phyloP scores from a whole-genome alignment of 2,113 vertebrate genomes.

The Catharus bicknelli region DNA sequence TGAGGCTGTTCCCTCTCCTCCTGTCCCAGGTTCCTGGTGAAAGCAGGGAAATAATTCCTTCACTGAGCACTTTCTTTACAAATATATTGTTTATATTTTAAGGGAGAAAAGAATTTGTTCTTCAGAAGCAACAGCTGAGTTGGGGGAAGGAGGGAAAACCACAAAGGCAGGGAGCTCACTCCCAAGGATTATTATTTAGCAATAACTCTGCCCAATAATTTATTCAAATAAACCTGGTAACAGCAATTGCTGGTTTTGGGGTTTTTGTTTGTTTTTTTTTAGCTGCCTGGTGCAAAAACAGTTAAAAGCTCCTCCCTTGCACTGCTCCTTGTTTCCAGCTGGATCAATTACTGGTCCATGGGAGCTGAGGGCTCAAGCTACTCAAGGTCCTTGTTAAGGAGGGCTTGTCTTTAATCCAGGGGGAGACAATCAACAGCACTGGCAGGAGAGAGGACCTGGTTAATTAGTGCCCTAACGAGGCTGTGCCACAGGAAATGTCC shows the following conservation, averaged over 20 bases:
- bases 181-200: background rate
- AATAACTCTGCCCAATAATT: background rate
- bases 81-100: background rate
- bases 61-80: background rate
- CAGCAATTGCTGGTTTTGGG: background rate
- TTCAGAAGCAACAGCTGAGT: background rate
- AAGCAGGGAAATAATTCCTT: background rate
- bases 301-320: conserved; percentile 49
- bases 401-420: conserved; percentile 76
- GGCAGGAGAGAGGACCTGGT: conserved; percentile 3
- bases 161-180: background rate
- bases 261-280: no score
- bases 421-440: conserved; percentile 85
- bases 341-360: conserved; percentile 85
- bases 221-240: background rate
- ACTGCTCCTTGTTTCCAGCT: conserved; percentile 71
- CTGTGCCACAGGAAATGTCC: background rate
- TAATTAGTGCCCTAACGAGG: conserved; percentile 78
- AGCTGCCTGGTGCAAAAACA: background rate
- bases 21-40: background rate
- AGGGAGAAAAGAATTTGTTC: no score
- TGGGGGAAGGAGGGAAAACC: background rate
- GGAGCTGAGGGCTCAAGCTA: conserved; percentile 75
- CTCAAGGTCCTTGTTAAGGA: conserved; percentile 71
- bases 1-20: background rate